Evolutionary conservation across 2,888 invertebrate genomes (phyloP).

Genomic region (Phyllotreta cruciferae): DNA sequence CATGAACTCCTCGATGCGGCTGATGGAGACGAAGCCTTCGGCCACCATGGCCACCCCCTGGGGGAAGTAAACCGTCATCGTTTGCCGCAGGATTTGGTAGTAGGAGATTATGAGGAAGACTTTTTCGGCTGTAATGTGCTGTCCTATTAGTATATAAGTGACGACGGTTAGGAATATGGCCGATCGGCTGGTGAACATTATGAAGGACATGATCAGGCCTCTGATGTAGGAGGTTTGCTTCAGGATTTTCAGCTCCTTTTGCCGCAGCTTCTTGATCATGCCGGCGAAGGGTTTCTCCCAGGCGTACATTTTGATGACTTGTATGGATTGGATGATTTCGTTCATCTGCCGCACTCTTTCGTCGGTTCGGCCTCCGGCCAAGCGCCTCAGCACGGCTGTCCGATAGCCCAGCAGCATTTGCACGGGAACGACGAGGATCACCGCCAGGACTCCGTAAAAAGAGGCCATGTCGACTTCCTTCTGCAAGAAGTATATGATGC

Average conservation of each 20-base stretch:
- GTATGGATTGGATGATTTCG: slow-evolving; percentile 87
- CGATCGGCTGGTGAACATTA: slow-evolving; percentile 75
- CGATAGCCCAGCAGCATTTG: slow-evolving; percentile 66
- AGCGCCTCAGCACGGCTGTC: slow-evolving; percentile 61
- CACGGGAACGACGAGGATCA: slow-evolving; percentile 68
- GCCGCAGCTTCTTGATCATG: slow-evolving; percentile 65
- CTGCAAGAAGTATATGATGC: slow-evolving; percentile 67
- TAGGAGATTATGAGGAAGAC: slow-evolving; percentile 67
- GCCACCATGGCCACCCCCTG: slow-evolving; percentile 66
- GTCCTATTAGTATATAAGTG: slow-evolving; percentile 62
- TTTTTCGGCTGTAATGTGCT: slow-evolving; percentile 58
- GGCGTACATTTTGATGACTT: slow-evolving; percentile 94
- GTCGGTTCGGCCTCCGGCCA: slow-evolving; percentile 81
- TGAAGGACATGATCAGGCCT: slow-evolving; percentile 72
- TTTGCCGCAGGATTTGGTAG: slow-evolving; percentile 69
- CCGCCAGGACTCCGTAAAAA: slow-evolving; percentile 61
- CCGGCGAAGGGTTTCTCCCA: slow-evolving; percentile 87
- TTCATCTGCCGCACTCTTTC: slow-evolving; percentile 84
- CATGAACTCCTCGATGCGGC: slow-evolving; percentile 52
- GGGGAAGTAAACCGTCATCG: slow-evolving; percentile 69
- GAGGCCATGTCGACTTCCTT: slow-evolving; percentile 60
- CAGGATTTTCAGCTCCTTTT: slow-evolving; percentile 65
- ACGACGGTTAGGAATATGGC: slow-evolving; percentile 74
- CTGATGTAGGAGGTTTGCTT: slow-evolving; percentile 68
- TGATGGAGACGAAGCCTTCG: slow-evolving; percentile 67